Percentiles rank a stretch among this genome's conserved stretches.
Conservation (phyloP, 2,888 invertebrate genomes). For the Aspidiotus destructor region DNA sequence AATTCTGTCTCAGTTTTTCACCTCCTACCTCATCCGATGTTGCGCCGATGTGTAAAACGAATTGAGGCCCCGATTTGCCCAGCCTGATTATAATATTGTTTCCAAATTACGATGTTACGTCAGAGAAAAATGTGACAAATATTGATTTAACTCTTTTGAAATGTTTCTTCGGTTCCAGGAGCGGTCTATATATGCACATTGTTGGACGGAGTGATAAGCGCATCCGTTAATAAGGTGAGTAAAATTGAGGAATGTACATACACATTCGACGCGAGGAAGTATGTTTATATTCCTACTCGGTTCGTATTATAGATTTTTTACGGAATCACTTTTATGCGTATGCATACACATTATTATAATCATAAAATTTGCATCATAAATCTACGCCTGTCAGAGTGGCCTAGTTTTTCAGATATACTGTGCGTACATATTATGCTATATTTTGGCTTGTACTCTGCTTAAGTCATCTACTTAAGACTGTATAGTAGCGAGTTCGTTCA, state of each 20-base stretch:
- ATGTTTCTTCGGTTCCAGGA: neutral
- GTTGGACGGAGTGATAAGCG: neutral
- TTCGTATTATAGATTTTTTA: too few relatives aligned
- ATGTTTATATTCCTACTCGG: neutral
- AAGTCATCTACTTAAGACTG: neutral
- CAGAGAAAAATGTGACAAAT: too few relatives aligned
- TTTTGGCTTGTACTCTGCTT: neutral
- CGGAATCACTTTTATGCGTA: too few relatives aligned
- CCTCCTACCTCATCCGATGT: too few relatives aligned
- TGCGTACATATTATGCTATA: too few relatives aligned
- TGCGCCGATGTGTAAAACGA: too few relatives aligned
- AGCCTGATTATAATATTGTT: too few relatives aligned
- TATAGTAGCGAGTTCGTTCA: neutral
- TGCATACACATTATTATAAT: too few relatives aligned
- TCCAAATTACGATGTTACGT: too few relatives aligned
- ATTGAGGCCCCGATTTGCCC: too few relatives aligned
- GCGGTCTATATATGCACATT: neutral
- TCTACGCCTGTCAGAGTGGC: neutral
- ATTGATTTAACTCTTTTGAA: too few relatives aligned
- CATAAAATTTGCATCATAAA: conserved; percentile 2
- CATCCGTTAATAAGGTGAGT: conserved; percentile 2
- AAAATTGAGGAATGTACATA: neutral
- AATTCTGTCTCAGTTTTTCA: too few relatives aligned
- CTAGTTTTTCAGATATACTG: neutral
- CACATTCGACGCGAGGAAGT: neutral